A percentile compares a stretch with the other conserved stretches of the same genome.
Conservation (phyloP, 2,888 invertebrate genomes). For the Tubulanus polymorphus region DNA sequence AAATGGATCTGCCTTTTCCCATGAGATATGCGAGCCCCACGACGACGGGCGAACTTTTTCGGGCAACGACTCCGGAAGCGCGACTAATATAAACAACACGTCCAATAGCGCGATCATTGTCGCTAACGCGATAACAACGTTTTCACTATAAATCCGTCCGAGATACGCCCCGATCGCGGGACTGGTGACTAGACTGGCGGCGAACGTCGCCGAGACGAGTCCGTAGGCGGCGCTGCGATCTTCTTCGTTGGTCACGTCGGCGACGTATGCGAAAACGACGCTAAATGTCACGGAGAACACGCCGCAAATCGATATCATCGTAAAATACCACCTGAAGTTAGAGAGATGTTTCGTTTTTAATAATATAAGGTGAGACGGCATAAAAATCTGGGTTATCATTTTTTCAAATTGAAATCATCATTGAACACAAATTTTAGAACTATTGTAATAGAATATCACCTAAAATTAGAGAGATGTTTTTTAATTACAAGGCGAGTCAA, state of each 20-base stretch:
- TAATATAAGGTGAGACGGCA: neutral
- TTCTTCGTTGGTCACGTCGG: constrained; percentile 96
- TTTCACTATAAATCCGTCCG: constrained; percentile 69
- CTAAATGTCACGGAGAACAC: constrained; percentile 99
- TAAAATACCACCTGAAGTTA: constrained; percentile 83
- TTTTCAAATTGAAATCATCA: neutral
- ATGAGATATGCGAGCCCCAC: constrained; percentile 60
- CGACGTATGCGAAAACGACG: constrained; percentile 98
- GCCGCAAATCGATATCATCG: constrained; percentile 97
- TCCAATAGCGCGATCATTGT: constrained; percentile 92
- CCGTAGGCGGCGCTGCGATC: constrained; percentile 94
- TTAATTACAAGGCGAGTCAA: too few species aligned
- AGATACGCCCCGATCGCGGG: constrained; percentile 84
- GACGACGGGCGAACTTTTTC: constrained; percentile 75
- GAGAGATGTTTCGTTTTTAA: too few species aligned
- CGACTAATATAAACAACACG: constrained; percentile 95
- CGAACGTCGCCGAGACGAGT: constrained; percentile 96
- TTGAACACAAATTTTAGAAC: too few species aligned
- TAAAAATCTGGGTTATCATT: neutral
- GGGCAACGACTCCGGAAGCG: constrained; percentile 96
- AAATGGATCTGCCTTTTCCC: constrained; percentile 97
- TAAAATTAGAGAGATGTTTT: constrained; percentile 41
- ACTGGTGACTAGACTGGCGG: constrained; percentile 97
- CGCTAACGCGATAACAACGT: constrained; percentile 87
- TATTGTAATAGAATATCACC: constrained; percentile 99